Base-by-base conservation (phyloP, 2,797 vertebrate species). In the Schizothorax lantsangensis region DNA sequence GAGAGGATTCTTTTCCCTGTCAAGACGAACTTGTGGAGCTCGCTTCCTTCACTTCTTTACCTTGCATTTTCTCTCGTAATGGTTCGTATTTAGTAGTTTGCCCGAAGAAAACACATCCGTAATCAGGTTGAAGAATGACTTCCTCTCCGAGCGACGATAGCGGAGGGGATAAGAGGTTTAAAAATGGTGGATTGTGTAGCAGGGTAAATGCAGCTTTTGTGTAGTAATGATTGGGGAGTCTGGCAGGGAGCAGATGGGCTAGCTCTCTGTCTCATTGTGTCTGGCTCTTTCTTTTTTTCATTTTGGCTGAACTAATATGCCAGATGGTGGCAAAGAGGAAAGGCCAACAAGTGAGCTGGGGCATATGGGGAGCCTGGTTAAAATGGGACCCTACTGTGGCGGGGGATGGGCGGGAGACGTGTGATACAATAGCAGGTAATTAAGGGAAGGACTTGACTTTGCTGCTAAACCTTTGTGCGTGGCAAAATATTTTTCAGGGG, bases 311-410 rank as follows among this genome's bases (percentile, higher is more conserved):
- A 95, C 96, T 97, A 96, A 96, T 94, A 96, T 96, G 96, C 97
- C 98, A 99, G 98, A 99, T 99, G 98, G 98, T 95, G 93, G 94
- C 92, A 94, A 94, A 97, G 96, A 95, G 95, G 95, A 97, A 95
- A 96, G 97, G 96, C 95, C 96, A 97, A 96, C 96, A 97, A 97
- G 97, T 96, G 96, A 97, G 95, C 96, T 95, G 95, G 95, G 97
- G 97, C 98, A 99, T 99, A 99, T 98, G 97, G 97, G 96, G 96
- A 97, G 97, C 97, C 97, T 98, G 97, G 97, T 98, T 98, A 99
- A 99, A 97, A 97, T 97, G 92, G 89, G 91, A 93, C 97, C 97
- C 97, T 96, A 96, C 97, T 96, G 95, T 91, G 96, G 95, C 91
- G 94, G 94, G 91, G 93, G 93, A 93, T 92, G 92, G 87, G 93